Base-by-base conservation (phyloP, 2,888 invertebrate species). In the Papilio protenor region DNA sequence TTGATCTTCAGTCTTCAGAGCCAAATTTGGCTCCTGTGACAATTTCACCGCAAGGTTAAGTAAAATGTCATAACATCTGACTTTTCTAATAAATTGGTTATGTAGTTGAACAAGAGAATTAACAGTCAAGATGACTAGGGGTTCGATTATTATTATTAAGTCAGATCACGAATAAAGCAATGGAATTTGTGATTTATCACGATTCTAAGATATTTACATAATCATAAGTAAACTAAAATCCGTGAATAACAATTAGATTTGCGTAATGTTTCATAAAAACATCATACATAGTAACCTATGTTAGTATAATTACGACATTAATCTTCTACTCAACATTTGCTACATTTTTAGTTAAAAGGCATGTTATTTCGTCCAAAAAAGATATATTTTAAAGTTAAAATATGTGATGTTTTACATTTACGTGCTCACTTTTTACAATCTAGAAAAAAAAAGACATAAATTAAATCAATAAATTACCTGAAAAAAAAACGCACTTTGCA, bases 301-400 rank as follows among this genome's bases (percentile, higher is more conserved):
- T 59, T 23, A 59, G 21, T 2, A 59, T 59, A 12, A 40, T 40
- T 64, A n/a, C 10, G 11, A 1, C n/a, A 4, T 66, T 66, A n/a
- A 10, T 66, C 64, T 64, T 27, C 33, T 18, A 18, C 33, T 27
- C 16, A 64, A 64, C 27, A 8, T 66, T 66, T 66, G 18, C n/a
- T 40, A 18, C 40, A n/a, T 40, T 40, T 66, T 40, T 27, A 27
- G 4, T 57, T 57, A 66, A 66, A 66, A 40, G 11, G 40, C n/a
- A 5, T 69, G 21, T 69, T 16, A 27, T 61, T 33, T 11, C 45
- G 66, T 45, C 45, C 11, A 21, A 21, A 45, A 12, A 69, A 69
- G 40, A 45, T n/a, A 45, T 21, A 45, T 69, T 69, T 69, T 69
- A 45, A 66, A 45, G 18, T 45, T 16, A 66, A 66, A 66, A 40